Base-by-base conservation (phyloP, 1,140 invertebrate genomes). In the Drosophila triauraria region DNA sequence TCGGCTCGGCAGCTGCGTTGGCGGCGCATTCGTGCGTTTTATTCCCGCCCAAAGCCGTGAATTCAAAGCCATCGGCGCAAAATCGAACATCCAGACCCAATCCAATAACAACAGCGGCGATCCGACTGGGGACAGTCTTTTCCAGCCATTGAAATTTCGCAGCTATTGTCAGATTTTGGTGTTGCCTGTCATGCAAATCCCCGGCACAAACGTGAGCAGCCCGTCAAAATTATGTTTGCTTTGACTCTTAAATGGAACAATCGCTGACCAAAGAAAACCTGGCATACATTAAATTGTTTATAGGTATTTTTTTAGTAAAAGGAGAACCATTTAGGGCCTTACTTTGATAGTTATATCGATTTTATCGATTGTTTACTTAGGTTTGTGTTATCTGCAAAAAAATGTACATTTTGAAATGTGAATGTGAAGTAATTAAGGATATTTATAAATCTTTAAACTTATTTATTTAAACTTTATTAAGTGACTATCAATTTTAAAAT, bases 1-100 rank as follows among this genome's bases (percentile, higher is more conserved):
- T n/a, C 44, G 17, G 38, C n/a, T 23, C 20, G 30, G 51, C 32
- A 27, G 63, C 62, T 40, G 53, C 57, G 44, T 42, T 72, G 43
- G 38, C 59, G 56, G 65, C 62, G 77, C 81, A 88, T 84, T 88
- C 85, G 84, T 88, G 84, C 84, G 85, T 88, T 88, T 90, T 90
- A 88, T 88, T 75, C 78, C 77, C 56, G 56, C 78, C 75, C 76
- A 78, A 77, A 88, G 54, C 80, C 80, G 84, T 84, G 87, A 88
- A 88, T 90, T 84, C 84, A 84, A 84, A 84, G 72, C 84, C 80
- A 83, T 44, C 77, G 80, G 77, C 85, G 65, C 83, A 80, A 88
- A 88, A 87, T 88, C 80, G 84, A 88, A 84, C 74, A 60, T 46
- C 59, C 56, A 40, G 43, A 58, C 58, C 53, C 42, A 25, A 56